Conservation (phyloP, 2,797 vertebrate genomes). For the Bovichtus variegatus region DNA sequence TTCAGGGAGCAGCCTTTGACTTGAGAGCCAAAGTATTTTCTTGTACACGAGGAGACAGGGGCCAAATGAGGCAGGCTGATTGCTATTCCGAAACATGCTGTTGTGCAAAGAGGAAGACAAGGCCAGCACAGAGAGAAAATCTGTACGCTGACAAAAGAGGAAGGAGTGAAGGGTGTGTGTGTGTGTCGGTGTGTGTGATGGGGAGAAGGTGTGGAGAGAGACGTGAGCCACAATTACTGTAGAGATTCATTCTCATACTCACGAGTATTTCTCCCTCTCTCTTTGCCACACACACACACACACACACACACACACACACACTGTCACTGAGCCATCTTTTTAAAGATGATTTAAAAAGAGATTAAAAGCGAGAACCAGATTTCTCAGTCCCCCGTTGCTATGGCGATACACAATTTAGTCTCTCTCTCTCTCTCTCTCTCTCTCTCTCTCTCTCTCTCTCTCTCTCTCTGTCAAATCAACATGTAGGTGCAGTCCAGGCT, state of each 20-base stretch:
- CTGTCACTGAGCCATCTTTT: conserved; percentile 40
- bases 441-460: background rate
- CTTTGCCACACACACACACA: background rate
- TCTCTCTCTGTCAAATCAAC: conserved; percentile 60
- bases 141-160: conserved; percentile 62
- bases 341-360: conserved; percentile 72
- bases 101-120: conserved; percentile 60
- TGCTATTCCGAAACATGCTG: conserved; percentile 62
- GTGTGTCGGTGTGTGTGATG: conserved; percentile 18
- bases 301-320: background rate
- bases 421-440: conserved; percentile 1
- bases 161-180: conserved; percentile 25
- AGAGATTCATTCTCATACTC: conserved; percentile 44
- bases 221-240: conserved; percentile 56
- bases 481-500: conserved; percentile 35
- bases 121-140: conserved; percentile 54
- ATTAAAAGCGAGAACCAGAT: conserved; percentile 65
- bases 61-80: conserved; percentile 67
- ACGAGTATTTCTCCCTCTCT: background rate
- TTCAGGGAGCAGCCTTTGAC: conserved; percentile 36
- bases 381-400: conserved; percentile 61
- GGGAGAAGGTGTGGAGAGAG: conserved; percentile 17
- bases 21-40: conserved; percentile 46
- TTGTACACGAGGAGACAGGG: conserved; percentile 43
- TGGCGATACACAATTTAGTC: conserved; percentile 58